These are phyloP conservation scores for Labeo calbasu DNA, from an alignment of 2,797 vertebrate species.

Conservation along the genomic window DNA sequence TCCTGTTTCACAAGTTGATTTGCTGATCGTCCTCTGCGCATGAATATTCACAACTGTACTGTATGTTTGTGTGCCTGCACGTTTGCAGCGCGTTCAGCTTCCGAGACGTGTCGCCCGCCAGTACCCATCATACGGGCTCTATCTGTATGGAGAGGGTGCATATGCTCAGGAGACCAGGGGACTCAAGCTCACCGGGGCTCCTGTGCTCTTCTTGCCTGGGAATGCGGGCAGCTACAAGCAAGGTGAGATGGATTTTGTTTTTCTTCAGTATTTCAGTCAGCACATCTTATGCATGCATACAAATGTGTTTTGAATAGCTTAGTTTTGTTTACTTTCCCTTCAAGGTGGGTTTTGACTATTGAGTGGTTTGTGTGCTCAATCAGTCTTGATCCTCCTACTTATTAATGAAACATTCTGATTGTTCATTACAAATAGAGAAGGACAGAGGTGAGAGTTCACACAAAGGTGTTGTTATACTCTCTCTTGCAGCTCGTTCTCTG, in stretches of 20 bases:
- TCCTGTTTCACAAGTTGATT: not conserved
- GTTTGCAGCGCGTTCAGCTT: constrained; percentile 85
- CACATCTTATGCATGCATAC: not conserved
- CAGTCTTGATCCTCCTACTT: not conserved
- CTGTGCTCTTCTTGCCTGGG: constrained; percentile 96
- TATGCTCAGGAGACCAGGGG: constrained; percentile 89
- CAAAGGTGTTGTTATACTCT: not conserved
- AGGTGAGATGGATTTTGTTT: constrained; percentile 73
- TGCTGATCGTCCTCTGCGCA: not conserved
- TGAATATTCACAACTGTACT: not conserved
- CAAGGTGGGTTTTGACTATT: not conserved
- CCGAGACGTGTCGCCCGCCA: constrained; percentile 85
- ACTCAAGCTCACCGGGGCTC: constrained; percentile 88
- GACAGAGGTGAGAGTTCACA: not conserved
- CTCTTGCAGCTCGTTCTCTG: constrained; percentile 86
- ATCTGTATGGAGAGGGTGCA: constrained; percentile 92
- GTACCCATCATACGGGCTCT: constrained; percentile 92
- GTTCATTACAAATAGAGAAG: not conserved
- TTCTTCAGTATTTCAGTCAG: not conserved
- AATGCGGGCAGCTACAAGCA: constrained; percentile 98
- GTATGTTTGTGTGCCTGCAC: constrained; percentile 1
- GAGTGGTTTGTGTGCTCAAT: not conserved
- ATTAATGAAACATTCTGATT: not conserved
- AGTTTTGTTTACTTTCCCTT: not conserved
- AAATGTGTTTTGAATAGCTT: not conserved